Percentiles rank a stretch among this genome's conserved stretches.
Evolutionary conservation across 2,797 vertebrate species (phyloP).

Genomic region (Coccyzus lansbergi): DNA sequence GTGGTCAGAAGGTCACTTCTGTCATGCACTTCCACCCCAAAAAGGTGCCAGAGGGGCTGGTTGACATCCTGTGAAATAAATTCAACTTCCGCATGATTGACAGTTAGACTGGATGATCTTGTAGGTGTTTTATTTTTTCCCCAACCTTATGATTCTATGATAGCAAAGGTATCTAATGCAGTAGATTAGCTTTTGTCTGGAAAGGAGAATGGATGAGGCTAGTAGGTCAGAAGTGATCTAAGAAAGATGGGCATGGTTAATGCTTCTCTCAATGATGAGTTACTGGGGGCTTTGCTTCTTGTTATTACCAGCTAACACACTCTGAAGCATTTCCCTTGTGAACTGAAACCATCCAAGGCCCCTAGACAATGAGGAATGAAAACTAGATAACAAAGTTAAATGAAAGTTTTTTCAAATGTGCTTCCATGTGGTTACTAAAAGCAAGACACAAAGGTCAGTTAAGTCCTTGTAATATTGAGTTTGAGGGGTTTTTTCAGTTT

Average conservation of each 20-base stretch:
- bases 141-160: too few species aligned
- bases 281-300: neutral
- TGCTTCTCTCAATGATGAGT: neutral
- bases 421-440: neutral
- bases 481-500: neutral
- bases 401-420: neutral
- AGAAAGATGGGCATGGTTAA: too few species aligned
- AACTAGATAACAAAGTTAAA: neutral
- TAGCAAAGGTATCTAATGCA: neutral
- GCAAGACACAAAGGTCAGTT: neutral
- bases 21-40: neutral
- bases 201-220: neutral
- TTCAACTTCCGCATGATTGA: neutral
- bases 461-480: neutral
- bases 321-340: neutral
- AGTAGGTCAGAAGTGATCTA: neutral
- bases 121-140: too few species aligned
- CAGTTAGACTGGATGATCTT: too few species aligned
- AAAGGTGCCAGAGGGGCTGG: neutral
- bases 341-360: neutral
- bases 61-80: neutral
- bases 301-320: neutral
- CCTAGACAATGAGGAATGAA: neutral
- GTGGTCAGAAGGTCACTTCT: neutral
- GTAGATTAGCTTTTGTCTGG: neutral